Evolutionary conservation across 2,113 vertebrate species (phyloP).

Genomic region (Talpa occidentalis): DNA sequence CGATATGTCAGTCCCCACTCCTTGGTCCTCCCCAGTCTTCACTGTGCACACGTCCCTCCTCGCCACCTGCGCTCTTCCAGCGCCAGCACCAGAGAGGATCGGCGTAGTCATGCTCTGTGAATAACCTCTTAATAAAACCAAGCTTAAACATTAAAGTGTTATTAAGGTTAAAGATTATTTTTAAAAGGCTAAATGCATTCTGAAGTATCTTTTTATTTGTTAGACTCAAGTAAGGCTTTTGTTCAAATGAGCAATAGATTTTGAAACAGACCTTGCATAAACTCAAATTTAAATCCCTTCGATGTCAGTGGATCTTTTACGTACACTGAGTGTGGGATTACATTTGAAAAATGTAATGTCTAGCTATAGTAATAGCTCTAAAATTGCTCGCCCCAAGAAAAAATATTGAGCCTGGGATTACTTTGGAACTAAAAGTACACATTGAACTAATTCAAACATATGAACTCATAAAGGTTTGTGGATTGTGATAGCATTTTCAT

Average conservation of each 20-base stretch:
- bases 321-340: not conserved
- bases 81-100: not conserved
- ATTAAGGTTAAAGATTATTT: not conserved
- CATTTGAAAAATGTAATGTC: conserved; percentile 43
- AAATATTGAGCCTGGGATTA: not conserved
- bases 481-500: not conserved
- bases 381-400: conserved; percentile 7
- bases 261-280: not conserved
- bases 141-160: conserved; percentile 22
- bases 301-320: not conserved
- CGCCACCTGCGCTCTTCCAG: not conserved
- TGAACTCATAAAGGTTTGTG: not conserved
- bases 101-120: not conserved
- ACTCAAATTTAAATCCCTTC: conserved; percentile 41
- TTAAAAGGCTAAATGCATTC: not conserved
- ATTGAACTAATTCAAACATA: conserved; percentile 33
- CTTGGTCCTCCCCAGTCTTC: not conserved
- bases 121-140: not conserved
- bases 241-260: not conserved
- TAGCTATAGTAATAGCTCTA: conserved; percentile 11
- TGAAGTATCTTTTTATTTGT: conserved; percentile 2
- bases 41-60: too few relatives aligned
- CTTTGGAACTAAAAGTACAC: not conserved
- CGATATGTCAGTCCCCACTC: not conserved
- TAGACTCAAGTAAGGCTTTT: not conserved